Base-by-base conservation (phyloP, 2,888 invertebrate species). In the Conistra vaccinii region DNA sequence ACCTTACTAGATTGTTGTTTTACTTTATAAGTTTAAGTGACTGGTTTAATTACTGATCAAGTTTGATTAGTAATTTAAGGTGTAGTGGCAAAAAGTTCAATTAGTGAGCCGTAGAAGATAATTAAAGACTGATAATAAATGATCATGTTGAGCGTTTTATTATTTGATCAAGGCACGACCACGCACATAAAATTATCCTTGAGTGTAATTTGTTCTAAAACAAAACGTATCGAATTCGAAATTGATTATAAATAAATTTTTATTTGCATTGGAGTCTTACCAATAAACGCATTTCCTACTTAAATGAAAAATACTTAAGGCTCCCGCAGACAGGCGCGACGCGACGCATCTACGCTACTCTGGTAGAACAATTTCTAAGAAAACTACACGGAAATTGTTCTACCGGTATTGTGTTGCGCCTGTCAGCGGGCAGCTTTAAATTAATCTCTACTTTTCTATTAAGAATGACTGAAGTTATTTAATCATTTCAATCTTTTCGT, bases 11-110 rank as follows among this genome's bases (percentile, higher is more conserved):
- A 0, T 61, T 3, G 17, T 42, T 48, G 48, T 51, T 48, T 70
- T n/a, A 4, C 6, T 48, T 53, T 62, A 20, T 20, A 48, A 12
- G 1, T 42, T 61, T 23, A 32, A n/a, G 32, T 55, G 20, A 10
- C 20, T 51, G 35, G 42, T 61, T 53, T 55, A 32, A 58, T 58
- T 60, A 58, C 20, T 32, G 29, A 20, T 45, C 1, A 23, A n/a
- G 39, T 45, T 42, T 23, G 26, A 69, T 69, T 58, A 29, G 55
- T 45, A 10, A 39, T 60, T 72, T 68, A 32, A 55, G 4, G 55
- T 65, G 53, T 39, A 57, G 55, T 39, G 14, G 39, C 32, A 68
- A 73, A 80, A 66, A 71, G 53, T 32, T 14, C 14, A 68, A 79
- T 53, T 14, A 51, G 4, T 60, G n/a, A 14, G 20, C 66, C 4